A percentile compares a stretch with the other conserved stretches of the same genome.
These are phyloP conservation scores for Chrysocyon brachyurus DNA, from an alignment of 2,797 vertebrate genomes.

Conservation along the genomic window DNA sequence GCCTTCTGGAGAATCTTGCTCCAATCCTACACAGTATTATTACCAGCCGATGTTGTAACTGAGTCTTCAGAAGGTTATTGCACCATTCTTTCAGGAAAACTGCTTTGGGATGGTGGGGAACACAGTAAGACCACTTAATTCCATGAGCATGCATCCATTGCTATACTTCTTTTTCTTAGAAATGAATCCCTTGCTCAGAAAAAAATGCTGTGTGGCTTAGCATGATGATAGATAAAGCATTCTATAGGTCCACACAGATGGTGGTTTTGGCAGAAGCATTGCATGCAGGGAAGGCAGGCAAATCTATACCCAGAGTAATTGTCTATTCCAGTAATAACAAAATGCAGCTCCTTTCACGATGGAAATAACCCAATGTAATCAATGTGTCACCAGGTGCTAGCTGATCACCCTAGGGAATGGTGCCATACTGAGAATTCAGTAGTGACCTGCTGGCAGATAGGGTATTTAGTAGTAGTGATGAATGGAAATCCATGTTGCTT, in stretches of 20 bases:
- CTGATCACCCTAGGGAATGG: not conserved
- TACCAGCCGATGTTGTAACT: not conserved
- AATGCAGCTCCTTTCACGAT: not conserved
- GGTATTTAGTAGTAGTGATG: not conserved
- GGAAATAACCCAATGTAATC: not conserved
- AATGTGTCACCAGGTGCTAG: not conserved
- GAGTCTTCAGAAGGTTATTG: not conserved
- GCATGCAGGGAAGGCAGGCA: not conserved
- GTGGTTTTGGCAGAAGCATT: not conserved
- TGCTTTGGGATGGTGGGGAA: not conserved
- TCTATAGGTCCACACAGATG: not conserved
- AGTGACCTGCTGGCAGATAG: not conserved
- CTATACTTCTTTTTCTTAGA: not conserved
- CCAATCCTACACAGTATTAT: not conserved
- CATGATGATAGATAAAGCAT: not conserved
- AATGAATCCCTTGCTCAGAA: not conserved
- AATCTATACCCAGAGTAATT: not conserved
- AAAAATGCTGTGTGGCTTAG: not conserved
- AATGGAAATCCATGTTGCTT: not conserved
- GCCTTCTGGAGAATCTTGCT: constrained; percentile 4
- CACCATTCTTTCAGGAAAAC: not conserved
- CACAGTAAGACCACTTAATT: not conserved
- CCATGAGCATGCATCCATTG: not conserved
- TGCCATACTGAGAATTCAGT: not conserved
- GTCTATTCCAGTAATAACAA: not conserved